These are phyloP conservation scores for Myripristis jacobus DNA, from an alignment of 2,797 vertebrate species.

Conservation along the genomic window DNA sequence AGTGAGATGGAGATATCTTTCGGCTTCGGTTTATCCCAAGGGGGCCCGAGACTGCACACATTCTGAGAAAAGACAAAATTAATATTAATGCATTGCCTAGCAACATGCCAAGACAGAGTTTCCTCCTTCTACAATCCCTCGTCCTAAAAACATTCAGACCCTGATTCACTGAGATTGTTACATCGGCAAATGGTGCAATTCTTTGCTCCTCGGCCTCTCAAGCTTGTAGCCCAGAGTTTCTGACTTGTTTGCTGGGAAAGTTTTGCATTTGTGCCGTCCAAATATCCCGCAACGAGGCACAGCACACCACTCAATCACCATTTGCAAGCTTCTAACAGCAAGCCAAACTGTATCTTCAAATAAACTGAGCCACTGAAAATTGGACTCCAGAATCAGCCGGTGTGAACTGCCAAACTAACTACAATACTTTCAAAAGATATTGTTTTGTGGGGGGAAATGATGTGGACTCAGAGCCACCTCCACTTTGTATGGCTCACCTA, in stretches of 20 bases:
- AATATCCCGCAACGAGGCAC: slow-evolving; percentile 26
- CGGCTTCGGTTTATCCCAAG: slow-evolving; percentile 68
- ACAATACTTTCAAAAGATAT: slow-evolving; percentile 22
- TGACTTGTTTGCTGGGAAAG: slow-evolving; percentile 6
- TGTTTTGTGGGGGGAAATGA: slow-evolving; percentile 38
- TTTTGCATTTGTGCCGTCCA: neutral
- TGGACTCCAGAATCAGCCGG: slow-evolving; percentile 12
- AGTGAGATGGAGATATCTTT: slow-evolving; percentile 72
- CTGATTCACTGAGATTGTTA: slow-evolving; percentile 55
- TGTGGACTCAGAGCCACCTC: slow-evolving; percentile 26
- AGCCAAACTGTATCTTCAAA: slow-evolving; percentile 36
- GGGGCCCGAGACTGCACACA: slow-evolving; percentile 56
- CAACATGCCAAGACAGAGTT: slow-evolving; percentile 71
- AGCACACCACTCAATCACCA: slow-evolving; percentile 41
- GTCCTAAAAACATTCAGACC: slow-evolving; percentile 60
- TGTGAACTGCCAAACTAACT: slow-evolving; percentile 32
- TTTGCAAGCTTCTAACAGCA: slow-evolving; percentile 32
- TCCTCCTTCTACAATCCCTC: slow-evolving; percentile 53
- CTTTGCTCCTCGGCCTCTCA: neutral
- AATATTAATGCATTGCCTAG: slow-evolving; percentile 80
- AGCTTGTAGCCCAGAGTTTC: slow-evolving; percentile 11
- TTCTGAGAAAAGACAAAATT: slow-evolving; percentile 72
- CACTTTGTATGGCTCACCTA: slow-evolving; percentile 16
- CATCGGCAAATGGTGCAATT: slow-evolving; percentile 20
- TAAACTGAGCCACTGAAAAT: slow-evolving; percentile 33